phyloP scores from a whole-genome alignment of 2,888 invertebrate species.

The Xanthostigma xanthostigma region DNA sequence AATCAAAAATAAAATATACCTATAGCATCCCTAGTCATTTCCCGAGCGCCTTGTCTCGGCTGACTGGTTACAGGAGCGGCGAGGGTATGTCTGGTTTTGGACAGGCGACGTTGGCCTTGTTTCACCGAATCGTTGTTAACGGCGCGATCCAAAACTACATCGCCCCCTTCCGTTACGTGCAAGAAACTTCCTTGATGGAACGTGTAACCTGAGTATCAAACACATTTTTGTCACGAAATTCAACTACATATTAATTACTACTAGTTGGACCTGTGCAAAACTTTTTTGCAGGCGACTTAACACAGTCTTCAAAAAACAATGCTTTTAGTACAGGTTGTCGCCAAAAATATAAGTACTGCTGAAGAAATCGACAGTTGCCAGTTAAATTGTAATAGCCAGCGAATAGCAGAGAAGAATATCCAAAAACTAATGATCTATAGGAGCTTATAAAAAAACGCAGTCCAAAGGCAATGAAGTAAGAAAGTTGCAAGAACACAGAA shows the following conservation, averaged over 20 bases:
- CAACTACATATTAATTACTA: background rate
- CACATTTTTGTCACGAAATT: constrained; percentile 1
- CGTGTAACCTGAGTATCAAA: constrained; percentile 37
- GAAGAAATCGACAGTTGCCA: too few species aligned
- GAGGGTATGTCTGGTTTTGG: constrained; percentile 24
- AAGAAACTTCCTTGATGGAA: constrained; percentile 56
- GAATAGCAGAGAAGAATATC: too few species aligned
- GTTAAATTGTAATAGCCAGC: too few species aligned
- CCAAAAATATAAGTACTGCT: too few species aligned
- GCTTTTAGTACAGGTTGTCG: too few species aligned
- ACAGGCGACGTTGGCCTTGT: constrained; percentile 31
- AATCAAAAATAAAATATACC: constrained; percentile 22
- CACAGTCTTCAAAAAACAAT: too few species aligned
- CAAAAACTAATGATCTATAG: too few species aligned
- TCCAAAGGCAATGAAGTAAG: too few species aligned
- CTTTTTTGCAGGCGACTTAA: too few species aligned
- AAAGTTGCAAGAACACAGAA: too few species aligned
- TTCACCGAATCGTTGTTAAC: constrained; percentile 23
- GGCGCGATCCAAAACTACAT: constrained; percentile 43
- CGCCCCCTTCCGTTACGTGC: constrained; percentile 44
- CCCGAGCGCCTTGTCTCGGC: constrained; percentile 37
- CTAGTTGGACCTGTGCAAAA: too few species aligned
- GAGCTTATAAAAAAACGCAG: too few species aligned
- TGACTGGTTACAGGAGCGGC: background rate
- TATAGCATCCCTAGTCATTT: constrained; percentile 44